phyloP scores from a whole-genome alignment of 2,113 vertebrate species.

The Rhynchomys soricoides region DNA sequence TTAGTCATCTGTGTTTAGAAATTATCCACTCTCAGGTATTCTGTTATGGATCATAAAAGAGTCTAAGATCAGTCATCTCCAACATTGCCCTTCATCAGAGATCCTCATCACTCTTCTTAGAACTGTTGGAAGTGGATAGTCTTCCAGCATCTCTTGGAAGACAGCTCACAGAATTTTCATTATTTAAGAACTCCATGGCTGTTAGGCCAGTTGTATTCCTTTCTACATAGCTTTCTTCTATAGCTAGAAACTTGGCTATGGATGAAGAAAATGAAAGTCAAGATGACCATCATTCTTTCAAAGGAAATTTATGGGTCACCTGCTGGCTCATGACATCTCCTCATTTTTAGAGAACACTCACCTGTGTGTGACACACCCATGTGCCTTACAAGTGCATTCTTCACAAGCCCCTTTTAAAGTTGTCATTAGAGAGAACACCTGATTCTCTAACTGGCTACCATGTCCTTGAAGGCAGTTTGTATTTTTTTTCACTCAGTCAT shows the following conservation, averaged over 20 bases:
- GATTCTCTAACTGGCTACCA: neutral
- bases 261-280: neutral
- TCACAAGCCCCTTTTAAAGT: neutral
- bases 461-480: constrained; percentile 20
- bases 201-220: neutral
- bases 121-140: neutral
- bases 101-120: neutral
- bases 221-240: neutral
- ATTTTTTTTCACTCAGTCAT: neutral
- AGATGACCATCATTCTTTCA: neutral
- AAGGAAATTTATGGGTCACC: neutral
- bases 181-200: neutral
- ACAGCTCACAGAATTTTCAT: neutral
- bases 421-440: constrained; percentile 39
- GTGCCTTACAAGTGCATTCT: neutral
- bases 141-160: neutral
- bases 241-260: neutral
- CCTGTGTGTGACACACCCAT: fast-evolving
- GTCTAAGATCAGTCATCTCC: neutral
- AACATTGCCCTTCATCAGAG: neutral
- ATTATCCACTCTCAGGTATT: neutral
- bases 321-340: neutral
- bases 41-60: neutral
- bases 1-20: neutral
- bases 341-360: neutral